Evolutionary conservation across 2,113 vertebrate genomes (phyloP), one percentile per base, ranked within the genome.

Genomic region (Anolis carolinensis): DNA sequence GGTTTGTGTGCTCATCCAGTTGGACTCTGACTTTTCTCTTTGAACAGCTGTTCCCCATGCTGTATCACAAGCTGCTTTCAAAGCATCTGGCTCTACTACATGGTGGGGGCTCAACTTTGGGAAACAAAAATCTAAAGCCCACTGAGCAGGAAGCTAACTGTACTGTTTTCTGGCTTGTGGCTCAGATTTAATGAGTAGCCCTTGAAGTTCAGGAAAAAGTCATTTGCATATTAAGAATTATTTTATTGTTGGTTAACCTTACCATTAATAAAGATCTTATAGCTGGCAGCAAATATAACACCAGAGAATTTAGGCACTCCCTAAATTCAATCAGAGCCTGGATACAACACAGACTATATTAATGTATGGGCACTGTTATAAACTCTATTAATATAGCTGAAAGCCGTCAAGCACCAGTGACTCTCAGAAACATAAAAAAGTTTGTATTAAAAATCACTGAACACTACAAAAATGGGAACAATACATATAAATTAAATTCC

Each of bases 391-490:
- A 96, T 96, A 96, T 93, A 96, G 96, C 94, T 95, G 96, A 96
- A 96, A 97, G 93, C 94, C 88, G 93, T 95, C 94, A 96, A 93
- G 96, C 96, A 96, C 92, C 93, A 96, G 63, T 96, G 94, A 95
- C 86, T 95, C 94, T 89, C 87, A 94, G 96, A 97, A 96, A 96
- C 95, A 96, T 97, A 96, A 97, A 97, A 97, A 97, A 97, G 96
- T 97, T 97, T 97, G 94, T 95, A 97, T 97, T 97, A 97, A 97
- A 97, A 97, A 97, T 93, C 96, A 97, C 94, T 97, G 96, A 97
- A 94, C 95, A 94, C 95, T 96, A 96, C 94, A 96, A 95, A 96
- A 96, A 94, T 95, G 96, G 89, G 96, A 96, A 96, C 95, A 96
- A 96, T 97, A 96, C 94, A 94, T 96, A 96, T 95, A 97, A 97